These are phyloP conservation scores for Petrocephalus schoutedeni DNA, from an alignment of 2,797 vertebrate genomes.

Conservation along the genomic window DNA sequence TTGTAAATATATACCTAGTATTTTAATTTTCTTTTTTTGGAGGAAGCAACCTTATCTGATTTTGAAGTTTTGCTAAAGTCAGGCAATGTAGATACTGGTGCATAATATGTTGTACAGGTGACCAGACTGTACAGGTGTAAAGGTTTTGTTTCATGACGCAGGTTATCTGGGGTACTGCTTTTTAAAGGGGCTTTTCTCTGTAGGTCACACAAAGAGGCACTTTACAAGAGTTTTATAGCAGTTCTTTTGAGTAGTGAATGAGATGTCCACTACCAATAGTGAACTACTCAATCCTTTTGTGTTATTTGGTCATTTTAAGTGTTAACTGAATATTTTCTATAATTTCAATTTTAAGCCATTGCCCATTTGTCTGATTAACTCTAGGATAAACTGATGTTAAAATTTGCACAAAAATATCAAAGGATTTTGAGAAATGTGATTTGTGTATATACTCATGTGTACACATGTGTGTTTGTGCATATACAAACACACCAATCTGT, in stretches of 20 bases:
- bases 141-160: conserved; percentile 46
- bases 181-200: conserved; percentile 43
- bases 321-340: background rate
- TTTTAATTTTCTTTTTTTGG: conserved; percentile 45
- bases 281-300: conserved; percentile 51
- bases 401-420: conserved; percentile 66
- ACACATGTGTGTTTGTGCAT: background rate
- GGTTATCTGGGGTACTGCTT: conserved; percentile 62
- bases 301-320: background rate
- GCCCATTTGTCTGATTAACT: conserved; percentile 58
- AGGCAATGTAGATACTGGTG: conserved; percentile 68
- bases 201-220: background rate
- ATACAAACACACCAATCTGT: background rate
- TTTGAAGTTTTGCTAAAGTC: conserved; percentile 56
- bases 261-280: conserved; percentile 54
- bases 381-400: conserved; percentile 73
- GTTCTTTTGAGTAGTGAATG: background rate
- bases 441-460: conserved; percentile 19
- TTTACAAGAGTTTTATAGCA: background rate
- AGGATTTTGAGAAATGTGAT: conserved; percentile 46
- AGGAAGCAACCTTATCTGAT: conserved; percentile 54
- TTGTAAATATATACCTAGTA: conserved; percentile 73
- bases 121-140: conserved; percentile 72
- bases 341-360: background rate
- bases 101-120: conserved; percentile 63